phyloP scores from a whole-genome alignment of 2,797 vertebrate species.

The Alauda arvensis region DNA sequence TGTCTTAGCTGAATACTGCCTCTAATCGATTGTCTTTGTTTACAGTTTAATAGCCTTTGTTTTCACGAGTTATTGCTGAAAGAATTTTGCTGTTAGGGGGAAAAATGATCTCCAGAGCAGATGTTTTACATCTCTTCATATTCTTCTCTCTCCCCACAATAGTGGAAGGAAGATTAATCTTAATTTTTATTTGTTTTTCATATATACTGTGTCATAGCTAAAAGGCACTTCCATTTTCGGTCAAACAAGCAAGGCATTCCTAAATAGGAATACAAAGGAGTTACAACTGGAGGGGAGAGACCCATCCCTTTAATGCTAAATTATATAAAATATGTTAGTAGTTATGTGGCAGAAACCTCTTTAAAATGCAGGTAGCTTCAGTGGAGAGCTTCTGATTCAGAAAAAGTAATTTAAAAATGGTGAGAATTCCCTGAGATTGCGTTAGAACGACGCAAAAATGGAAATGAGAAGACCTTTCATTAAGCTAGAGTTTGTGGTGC shows the following conservation, averaged over 20 bases:
- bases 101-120: slow-evolving; percentile 53
- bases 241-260: slow-evolving; percentile 68
- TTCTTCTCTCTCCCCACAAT: slow-evolving; percentile 47
- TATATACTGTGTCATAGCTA: slow-evolving; percentile 65
- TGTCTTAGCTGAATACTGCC: slow-evolving; percentile 32
- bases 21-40: slow-evolving; percentile 52
- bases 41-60: slow-evolving; percentile 51
- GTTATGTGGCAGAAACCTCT: not conserved
- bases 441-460: not conserved
- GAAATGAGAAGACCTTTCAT: not conserved
- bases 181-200: slow-evolving; percentile 67
- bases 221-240: slow-evolving; percentile 69
- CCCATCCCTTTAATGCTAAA: slow-evolving; percentile 31
- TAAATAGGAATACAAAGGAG: slow-evolving; percentile 69
- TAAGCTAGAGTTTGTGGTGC: not conserved
- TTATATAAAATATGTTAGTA: not conserved
- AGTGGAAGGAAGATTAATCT: slow-evolving; percentile 62
- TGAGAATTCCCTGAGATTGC: not conserved
- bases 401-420: not conserved
- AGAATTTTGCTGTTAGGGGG: slow-evolving; percentile 51
- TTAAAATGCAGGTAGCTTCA: slow-evolving; percentile 20
- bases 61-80: slow-evolving; percentile 50
- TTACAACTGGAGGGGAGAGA: slow-evolving; percentile 46
- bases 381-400: not conserved
- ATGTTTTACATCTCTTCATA: slow-evolving; percentile 56